A percentile compares a stretch with the other conserved stretches of the same genome.
phyloP scores from a whole-genome alignment of 2,888 invertebrate genomes.

The Agrotis ipsilon region DNA sequence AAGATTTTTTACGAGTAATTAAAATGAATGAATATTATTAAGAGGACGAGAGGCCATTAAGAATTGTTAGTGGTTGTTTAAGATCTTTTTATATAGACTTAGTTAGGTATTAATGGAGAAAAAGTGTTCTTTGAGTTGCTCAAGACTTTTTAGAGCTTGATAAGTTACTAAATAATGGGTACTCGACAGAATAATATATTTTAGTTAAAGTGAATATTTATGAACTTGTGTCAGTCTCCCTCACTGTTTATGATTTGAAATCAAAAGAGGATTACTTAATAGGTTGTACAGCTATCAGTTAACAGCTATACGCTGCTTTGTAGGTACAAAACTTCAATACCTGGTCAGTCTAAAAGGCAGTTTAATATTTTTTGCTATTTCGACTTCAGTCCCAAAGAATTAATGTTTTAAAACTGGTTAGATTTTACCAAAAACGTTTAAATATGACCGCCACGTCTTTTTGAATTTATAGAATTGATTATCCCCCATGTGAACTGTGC shows the following conservation, averaged over 20 bases:
- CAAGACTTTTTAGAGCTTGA: conserved; percentile 4
- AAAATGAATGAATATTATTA: conserved; percentile 64
- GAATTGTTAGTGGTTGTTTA: conserved; percentile 44
- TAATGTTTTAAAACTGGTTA: too few species aligned
- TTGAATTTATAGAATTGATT: too few species aligned
- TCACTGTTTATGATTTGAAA: neutral
- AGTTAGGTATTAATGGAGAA: conserved; percentile 52
- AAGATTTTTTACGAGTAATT: conserved; percentile 67
- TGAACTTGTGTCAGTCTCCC: neutral
- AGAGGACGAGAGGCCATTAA: conserved; percentile 38
- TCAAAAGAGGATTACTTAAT: too few species aligned
- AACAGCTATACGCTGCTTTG: too few species aligned
- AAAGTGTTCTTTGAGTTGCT: conserved; percentile 13
- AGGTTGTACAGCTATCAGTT: too few species aligned
- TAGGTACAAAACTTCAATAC: too few species aligned
- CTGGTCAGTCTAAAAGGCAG: too few species aligned
- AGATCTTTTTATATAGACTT: conserved; percentile 36
- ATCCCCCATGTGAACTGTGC: too few species aligned
- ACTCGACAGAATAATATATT: neutral
- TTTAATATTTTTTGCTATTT: too few species aligned
- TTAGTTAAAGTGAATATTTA: neutral
- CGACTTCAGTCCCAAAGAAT: too few species aligned
- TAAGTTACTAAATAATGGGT: neutral
- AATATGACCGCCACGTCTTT: too few species aligned
- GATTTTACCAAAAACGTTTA: too few species aligned